Base-by-base conservation (phyloP, 2,888 invertebrate genomes). In the Leptopilina drosophilae region DNA sequence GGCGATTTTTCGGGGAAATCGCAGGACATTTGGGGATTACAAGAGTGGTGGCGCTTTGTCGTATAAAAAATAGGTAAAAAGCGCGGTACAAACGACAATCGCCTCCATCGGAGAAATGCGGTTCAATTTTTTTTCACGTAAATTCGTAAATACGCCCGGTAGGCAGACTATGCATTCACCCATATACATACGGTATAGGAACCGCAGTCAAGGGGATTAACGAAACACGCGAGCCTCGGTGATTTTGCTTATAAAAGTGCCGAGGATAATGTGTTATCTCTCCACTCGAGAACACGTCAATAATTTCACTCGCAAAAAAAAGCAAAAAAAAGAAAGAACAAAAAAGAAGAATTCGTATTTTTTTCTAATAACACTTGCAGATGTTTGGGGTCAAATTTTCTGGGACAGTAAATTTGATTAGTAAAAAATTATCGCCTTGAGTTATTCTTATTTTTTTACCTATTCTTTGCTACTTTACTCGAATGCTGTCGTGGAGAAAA, bases 21-120 rank as follows among this genome's bases (percentile, higher is more conserved):
- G 33, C 49, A 77, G 66, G 66, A 64, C 56, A 69, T 69, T 26
- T 53, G 73, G 73, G 73, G 56, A 73, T 73, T 73, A 73, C 73
- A 73, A 33, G 73, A 33, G 84, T 80, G 84, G 85, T 83, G 84
- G 87, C 87, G 85, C 86, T 88, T 86, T 87, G 87, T 85, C 87
- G 88, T 85, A 88, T 88, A 88, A 88, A 88, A 88, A 87, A 88
- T 86, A 84, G 86, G 88, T 89, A 88, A 90, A 87, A 87, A 87
- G 87, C 87, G 69, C 64, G 87, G 87, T 89, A 89, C 89, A 87
- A 87, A 89, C 87, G 89, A 89, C 88, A 89, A 89, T 89, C 82
- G 84, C 73, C 73, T 73, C 73, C 73, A 73, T 73, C 73, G 73
- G 73, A 73, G 73, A 73, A 49, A 73, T 73, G 73, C 73, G 73